A percentile compares a stretch with the other conserved stretches of the same genome.
phyloP scores from a whole-genome alignment of 2,113 vertebrate species.

The Pterocles gutturalis region DNA sequence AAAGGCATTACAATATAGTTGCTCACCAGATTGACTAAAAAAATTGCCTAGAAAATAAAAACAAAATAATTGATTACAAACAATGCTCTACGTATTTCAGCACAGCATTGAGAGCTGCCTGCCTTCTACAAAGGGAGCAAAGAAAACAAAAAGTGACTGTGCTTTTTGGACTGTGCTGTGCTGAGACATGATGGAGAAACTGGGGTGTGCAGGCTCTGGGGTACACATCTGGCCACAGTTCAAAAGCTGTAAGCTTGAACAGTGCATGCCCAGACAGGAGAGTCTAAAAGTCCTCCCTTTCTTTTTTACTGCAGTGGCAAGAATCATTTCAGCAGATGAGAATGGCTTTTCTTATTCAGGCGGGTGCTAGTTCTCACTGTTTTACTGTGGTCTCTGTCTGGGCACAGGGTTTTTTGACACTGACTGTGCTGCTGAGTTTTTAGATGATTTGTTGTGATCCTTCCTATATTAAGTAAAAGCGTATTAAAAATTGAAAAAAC shows the following conservation, averaged over 20 bases:
- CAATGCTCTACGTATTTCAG: accelerated
- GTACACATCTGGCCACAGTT: background rate
- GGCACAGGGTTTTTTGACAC: background rate
- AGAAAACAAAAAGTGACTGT: background rate
- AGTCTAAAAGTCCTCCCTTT: background rate
- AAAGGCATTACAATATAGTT: background rate
- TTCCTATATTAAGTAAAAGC: constrained; percentile 17
- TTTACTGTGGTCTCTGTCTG: background rate
- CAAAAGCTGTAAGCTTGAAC: background rate
- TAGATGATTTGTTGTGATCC: background rate
- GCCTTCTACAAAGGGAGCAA: background rate
- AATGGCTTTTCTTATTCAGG: background rate
- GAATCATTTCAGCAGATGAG: background rate
- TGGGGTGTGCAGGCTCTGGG: accelerated
- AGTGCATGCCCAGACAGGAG: background rate
- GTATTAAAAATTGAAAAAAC: background rate
- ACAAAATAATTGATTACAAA: background rate
- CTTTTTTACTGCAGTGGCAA: background rate
- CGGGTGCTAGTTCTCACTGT: background rate
- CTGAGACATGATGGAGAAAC: background rate
- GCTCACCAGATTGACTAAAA: background rate
- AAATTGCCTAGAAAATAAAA: background rate
- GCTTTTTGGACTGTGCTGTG: background rate
- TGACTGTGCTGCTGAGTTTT: background rate
- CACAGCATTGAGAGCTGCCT: background rate